Evolutionary conservation across 2,888 invertebrate species (phyloP), one percentile per base, ranked within the genome.

Genomic region (Antitype chi): DNA sequence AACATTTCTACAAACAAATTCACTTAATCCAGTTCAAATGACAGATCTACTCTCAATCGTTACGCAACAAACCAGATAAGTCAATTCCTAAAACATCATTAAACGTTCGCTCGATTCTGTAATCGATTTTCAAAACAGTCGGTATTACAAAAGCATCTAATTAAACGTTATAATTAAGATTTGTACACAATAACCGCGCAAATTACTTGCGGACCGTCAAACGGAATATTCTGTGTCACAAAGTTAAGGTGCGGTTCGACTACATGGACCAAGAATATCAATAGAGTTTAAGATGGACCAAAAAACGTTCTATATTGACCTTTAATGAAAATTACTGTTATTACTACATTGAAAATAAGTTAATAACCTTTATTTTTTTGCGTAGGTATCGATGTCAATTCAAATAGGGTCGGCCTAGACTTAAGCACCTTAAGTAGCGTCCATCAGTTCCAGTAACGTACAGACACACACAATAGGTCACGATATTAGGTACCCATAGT

Each of bases 171-270:
- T 64, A 82, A 85, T 82, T 69, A 74, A 53, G 68, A 74, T 73
- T 69, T 57, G 64, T 83, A 59, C 32, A 82, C 82, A 83, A 83
- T 74, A 81, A 83, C 82, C 82, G 17, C 85, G 70, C 52, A 74
- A 83, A 81, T 85, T 76, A 82, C 82, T 85, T 49, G 57, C 69
- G 52, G 47, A 15, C 8, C 28, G 69, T 69, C 82, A 67, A 43
- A 43, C 32, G 52, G 60, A 64, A 76, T 68, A 69, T 82, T 76
- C 81, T 70, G 66, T 67, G 53, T 67, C 25, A n/a, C 64, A 25
- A 5, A 25, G 23, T 73, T 73, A 70, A 53, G 67, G 80, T 66
- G 60, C 0, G 55, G 66, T 70, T 59, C 20, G 8, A 59, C 53
- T 73, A 11, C 20, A 52, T 23, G 8, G 59, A 17, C 32, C 15